Evolutionary conservation across 2,888 invertebrate species (phyloP), one percentile per base, ranked within the genome.

Genomic region (Cryptosula pallasiana): DNA sequence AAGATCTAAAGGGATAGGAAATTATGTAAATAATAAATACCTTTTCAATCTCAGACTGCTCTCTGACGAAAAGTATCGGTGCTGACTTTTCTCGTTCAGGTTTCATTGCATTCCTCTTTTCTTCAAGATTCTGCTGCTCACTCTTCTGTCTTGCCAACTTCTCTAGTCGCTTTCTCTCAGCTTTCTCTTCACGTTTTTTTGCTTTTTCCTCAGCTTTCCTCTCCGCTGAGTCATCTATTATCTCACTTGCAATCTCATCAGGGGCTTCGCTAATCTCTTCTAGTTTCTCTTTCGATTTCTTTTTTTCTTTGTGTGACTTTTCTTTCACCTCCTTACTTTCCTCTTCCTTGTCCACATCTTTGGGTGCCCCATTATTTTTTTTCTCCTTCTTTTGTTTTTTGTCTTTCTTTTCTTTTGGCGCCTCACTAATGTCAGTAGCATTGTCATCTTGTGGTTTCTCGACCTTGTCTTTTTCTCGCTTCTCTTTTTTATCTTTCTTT

Each of bases 401-500:
- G 5, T 57, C 9, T 23, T 57, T 57, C 57, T 57, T 57, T 23
- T 57, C 57, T 57, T 57, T 57, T 25, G 16, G 16, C 20, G 45
- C 20, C 32, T 63, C 32, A 29, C 5, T 63, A 5, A 34, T 3
- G 9, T 63, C 27, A 9, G 25, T 32, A 9, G 20, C 63, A 25
- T 63, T 63, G 13, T 63, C 63, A 25, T 20, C 63, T 25, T 16
- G 20, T n/a, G 5, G 5, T 16, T 13, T 9, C 5, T 9, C 20
- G 16, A 2, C 32, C 32, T 63, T 32, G 25, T 63, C 32, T 20
- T 63, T 63, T 27, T 63, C 27, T 3, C 63, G 63, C 27, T 63
- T 63, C n/a, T 63, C 63, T 23, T 57, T 57, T 57, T 57, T 57
- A 23, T 57, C 57, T n/a, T 63, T 63, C 32, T 63, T 63, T 2